These are phyloP conservation scores for Lepus townsendii DNA, from an alignment of 2,797 vertebrate species.

Conservation along the genomic window DNA sequence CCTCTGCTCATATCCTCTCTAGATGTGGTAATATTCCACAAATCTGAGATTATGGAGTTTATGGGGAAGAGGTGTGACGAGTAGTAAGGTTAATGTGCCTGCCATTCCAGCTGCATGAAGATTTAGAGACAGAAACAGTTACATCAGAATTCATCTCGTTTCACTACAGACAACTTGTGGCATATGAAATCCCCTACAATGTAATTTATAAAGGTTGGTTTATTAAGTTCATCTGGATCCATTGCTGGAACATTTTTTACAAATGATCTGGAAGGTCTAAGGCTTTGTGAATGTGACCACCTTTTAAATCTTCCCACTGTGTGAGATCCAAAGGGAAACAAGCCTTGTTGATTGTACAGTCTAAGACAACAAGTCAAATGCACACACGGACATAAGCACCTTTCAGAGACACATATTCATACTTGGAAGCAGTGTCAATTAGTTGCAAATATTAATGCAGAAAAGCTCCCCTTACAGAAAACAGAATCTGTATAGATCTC, in stretches of 20 bases:
- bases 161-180: background rate
- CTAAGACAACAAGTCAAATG: background rate
- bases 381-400: background rate
- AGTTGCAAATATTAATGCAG: background rate
- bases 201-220: background rate
- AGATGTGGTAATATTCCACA: accelerated
- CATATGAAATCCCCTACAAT: background rate
- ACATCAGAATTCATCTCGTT: background rate
- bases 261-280: background rate
- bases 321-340: background rate
- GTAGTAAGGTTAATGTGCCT: background rate
- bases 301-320: background rate
- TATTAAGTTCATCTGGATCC: background rate
- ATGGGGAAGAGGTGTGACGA: background rate
- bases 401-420: background rate
- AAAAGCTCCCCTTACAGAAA: background rate
- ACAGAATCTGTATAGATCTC: background rate
- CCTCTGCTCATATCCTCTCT: background rate
- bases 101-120: no score
- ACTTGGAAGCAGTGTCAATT: background rate
- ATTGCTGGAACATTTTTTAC: background rate
- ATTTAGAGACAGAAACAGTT: background rate
- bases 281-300: background rate
- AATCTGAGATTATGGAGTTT: background rate
- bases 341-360: background rate